phyloP scores from a whole-genome alignment of 2,113 vertebrate genomes.

The Cettia cetti region DNA sequence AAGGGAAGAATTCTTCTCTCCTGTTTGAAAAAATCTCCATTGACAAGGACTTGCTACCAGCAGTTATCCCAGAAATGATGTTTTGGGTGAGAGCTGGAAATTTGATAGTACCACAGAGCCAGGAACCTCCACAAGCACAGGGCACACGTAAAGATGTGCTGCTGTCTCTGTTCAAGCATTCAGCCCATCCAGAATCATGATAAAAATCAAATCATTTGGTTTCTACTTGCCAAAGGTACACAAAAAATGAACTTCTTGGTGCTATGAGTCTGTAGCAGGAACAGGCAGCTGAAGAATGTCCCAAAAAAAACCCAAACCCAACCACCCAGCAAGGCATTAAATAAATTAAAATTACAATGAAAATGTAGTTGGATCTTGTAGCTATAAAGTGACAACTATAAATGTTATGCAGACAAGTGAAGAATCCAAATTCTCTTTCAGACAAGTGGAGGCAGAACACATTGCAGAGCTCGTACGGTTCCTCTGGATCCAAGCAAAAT shows the following conservation, averaged over 20 bases:
- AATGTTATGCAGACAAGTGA: background rate
- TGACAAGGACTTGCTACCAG: background rate
- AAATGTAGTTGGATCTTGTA: background rate
- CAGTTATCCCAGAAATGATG: background rate
- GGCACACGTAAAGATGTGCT: background rate
- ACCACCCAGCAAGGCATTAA: background rate
- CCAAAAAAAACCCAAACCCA: too few relatives aligned
- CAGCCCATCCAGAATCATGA: background rate
- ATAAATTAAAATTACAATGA: background rate
- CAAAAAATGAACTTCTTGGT: fast-evolving
- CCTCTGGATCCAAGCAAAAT: background rate
- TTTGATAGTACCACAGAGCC: fast-evolving
- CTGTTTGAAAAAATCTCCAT: background rate
- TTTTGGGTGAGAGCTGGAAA: background rate
- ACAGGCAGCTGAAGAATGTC: background rate
- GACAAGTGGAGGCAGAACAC: background rate
- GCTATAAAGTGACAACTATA: background rate
- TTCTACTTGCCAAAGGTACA: background rate
- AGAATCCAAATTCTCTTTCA: background rate
- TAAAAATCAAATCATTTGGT: background rate
- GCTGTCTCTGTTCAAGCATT: background rate
- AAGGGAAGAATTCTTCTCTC: background rate
- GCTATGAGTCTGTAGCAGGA: background rate
- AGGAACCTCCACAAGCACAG: background rate
- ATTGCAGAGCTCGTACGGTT: background rate